phyloP scores from a whole-genome alignment of 2,113 vertebrate genomes.

The Glaucomys volans region DNA sequence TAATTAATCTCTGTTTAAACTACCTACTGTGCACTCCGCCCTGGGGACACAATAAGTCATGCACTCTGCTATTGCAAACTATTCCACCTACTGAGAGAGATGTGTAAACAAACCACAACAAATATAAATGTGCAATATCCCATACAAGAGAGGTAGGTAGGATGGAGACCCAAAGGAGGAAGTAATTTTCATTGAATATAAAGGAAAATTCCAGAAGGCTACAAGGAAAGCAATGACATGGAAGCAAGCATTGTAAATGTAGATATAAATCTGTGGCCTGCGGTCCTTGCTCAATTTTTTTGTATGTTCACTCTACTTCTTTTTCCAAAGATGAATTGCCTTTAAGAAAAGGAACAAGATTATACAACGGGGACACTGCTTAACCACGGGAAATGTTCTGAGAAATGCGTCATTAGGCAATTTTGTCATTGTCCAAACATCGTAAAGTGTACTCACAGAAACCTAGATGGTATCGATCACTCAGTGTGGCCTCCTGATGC shows the following conservation, averaged over 20 bases:
- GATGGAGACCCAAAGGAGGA: not conserved
- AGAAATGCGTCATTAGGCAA: not conserved
- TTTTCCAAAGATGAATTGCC: not conserved
- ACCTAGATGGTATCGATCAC: not conserved
- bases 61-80: not conserved
- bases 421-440: too few species aligned
- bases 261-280: not conserved
- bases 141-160: not conserved
- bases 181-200: conserved; percentile 14
- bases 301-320: not conserved
- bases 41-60: not conserved
- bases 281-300: not conserved
- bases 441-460: not conserved
- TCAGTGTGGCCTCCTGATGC: too few species aligned
- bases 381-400: not conserved
- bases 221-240: not conserved
- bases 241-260: not conserved
- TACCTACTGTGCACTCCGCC: not conserved
- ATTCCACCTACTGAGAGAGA: not conserved
- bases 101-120: conserved; percentile 7
- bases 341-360: not conserved
- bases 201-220: conserved; percentile 37
- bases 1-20: not conserved
- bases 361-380: not conserved
- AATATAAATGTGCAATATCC: not conserved